These are phyloP conservation scores for Ardeotis arabs DNA, from an alignment of 2,113 vertebrate species.

Conservation along the genomic window DNA sequence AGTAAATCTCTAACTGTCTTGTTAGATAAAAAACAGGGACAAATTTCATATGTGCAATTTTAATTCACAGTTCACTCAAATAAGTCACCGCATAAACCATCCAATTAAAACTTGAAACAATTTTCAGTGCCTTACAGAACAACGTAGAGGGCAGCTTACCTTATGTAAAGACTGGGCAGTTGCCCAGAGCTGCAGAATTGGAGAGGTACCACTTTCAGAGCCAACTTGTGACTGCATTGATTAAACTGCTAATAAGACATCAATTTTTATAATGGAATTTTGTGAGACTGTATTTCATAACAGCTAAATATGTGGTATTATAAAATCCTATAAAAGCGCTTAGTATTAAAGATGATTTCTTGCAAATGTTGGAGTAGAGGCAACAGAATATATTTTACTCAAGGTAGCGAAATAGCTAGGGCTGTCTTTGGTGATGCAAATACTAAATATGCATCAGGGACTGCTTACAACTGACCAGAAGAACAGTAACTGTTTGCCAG, in stretches of 20 bases:
- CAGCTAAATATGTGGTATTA: not conserved
- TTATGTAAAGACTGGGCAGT: not conserved
- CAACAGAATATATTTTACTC: not conserved
- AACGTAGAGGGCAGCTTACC: not conserved
- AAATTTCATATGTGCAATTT: not conserved
- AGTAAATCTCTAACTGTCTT: not conserved
- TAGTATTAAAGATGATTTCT: not conserved
- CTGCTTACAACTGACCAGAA: not conserved
- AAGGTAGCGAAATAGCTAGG: not conserved
- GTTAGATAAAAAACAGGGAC: not conserved
- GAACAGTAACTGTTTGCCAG: not conserved
- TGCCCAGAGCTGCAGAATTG: not conserved
- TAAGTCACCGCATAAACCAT: not conserved
- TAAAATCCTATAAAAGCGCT: not conserved
- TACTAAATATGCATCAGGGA: not conserved
- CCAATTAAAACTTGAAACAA: not conserved
- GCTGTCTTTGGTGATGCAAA: not conserved
- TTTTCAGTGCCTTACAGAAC: not conserved
- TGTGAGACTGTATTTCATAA: not conserved
- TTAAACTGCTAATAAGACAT: not conserved
- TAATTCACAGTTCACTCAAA: not conserved
- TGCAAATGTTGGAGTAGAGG: not conserved
- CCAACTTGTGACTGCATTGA: not conserved
- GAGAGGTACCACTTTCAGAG: not conserved
- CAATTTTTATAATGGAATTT: not conserved